Evolutionary conservation across 2,797 vertebrate genomes (phyloP).

Genomic region (Brotula barbata): DNA sequence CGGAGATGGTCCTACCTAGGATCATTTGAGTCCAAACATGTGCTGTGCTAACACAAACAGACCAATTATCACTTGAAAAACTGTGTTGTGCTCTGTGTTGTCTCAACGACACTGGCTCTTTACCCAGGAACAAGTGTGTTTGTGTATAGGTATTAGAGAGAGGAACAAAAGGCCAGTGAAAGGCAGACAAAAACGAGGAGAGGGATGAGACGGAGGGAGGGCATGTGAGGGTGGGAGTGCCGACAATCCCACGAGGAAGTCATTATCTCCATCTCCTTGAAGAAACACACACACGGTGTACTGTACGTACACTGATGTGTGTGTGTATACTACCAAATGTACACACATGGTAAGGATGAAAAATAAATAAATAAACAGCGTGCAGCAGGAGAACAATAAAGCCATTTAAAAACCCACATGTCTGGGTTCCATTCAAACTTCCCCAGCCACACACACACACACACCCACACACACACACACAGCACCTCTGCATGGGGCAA

Average conservation of each 20-base stretch:
- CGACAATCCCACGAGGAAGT: conserved; percentile 63
- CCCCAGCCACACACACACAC: conserved; percentile 15
- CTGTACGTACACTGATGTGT: background rate
- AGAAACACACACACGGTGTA: conserved; percentile 20
- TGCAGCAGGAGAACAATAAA: conserved; percentile 61
- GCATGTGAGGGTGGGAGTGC: conserved; percentile 20
- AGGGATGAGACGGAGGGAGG: conserved; percentile 13
- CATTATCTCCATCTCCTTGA: conserved; percentile 57
- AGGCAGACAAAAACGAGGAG: conserved; percentile 12
- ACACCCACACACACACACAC: conserved; percentile 25
- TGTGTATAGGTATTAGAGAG: conserved; percentile 33
- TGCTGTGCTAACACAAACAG: no score
- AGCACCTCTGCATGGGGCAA: conserved; percentile 61
- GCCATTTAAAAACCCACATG: conserved; percentile 54
- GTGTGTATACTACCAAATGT: conserved; percentile 14
- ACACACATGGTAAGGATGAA: conserved; percentile 41
- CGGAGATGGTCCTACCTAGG: no score
- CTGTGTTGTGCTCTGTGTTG: no score
- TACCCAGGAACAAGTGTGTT: conserved; percentile 37
- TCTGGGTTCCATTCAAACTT: conserved; percentile 58
- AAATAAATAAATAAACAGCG: conserved; percentile 58
- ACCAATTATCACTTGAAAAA: no score
- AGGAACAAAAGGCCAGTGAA: conserved; percentile 31
- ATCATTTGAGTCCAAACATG: no score
- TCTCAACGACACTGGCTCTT: conserved; percentile 30